phyloP scores from a whole-genome alignment of 2,797 vertebrate genomes.

The Scleropages formosus region DNA sequence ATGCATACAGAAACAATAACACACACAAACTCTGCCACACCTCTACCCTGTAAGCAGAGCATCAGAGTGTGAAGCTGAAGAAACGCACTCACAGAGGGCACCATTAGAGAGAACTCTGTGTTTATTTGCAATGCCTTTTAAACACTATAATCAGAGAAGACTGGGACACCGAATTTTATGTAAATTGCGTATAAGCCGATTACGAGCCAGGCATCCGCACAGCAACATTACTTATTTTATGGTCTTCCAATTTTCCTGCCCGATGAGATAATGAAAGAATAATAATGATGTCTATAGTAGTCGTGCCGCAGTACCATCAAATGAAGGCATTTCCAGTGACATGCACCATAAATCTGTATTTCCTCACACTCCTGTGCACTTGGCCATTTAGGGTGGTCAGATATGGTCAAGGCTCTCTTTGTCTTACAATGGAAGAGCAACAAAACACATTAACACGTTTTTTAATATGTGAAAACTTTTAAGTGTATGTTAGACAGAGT shows the following conservation, averaged over 20 bases:
- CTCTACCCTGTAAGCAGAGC: not conserved
- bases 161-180: conserved; percentile 71
- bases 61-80: not conserved
- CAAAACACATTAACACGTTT: not conserved
- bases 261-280: conserved; percentile 69
- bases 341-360: conserved; percentile 56
- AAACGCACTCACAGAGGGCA: conserved; percentile 14
- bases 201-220: conserved; percentile 67
- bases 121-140: conserved; percentile 65
- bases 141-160: conserved; percentile 66
- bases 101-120: conserved; percentile 52
- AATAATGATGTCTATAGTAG: conserved; percentile 65
- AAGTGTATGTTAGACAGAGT: too few species aligned
- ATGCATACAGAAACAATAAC: too few species aligned
- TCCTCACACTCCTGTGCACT: conserved; percentile 21
- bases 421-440: not conserved
- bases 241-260: conserved; percentile 69
- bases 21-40: not conserved
- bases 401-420: not conserved
- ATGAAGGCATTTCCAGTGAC: conserved; percentile 67
- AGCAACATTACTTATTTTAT: conserved; percentile 74
- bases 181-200: conserved; percentile 75
- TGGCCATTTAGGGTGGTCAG: not conserved
- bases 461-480: not conserved
- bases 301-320: conserved; percentile 60